Conservation (phyloP, 35 echinoderm and acorn worm species). For the Lytechinus variegatus region DNA sequence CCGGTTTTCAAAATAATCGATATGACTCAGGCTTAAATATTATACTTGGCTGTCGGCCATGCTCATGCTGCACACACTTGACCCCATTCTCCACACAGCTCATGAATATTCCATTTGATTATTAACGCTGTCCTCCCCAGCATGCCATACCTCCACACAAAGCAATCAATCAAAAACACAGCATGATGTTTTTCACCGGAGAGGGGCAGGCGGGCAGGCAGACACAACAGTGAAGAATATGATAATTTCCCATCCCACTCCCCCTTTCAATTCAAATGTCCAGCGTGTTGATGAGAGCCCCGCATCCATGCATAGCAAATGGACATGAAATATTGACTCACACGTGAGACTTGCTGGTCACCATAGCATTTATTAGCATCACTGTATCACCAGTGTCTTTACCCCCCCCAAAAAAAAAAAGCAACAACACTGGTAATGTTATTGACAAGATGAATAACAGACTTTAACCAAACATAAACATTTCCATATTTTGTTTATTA, state of each 20-base stretch:
- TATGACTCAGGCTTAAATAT: not conserved
- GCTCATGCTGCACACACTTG: constrained; percentile 18
- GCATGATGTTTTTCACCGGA: not conserved
- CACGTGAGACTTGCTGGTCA: no score
- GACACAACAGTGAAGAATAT: not conserved
- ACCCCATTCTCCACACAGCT: not conserved
- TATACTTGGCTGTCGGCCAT: not conserved
- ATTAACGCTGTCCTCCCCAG: not conserved
- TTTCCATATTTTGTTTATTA: no score
- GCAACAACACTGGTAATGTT: no score
- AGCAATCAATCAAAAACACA: constrained; percentile 5
- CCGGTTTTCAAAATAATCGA: no score
- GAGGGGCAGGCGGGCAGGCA: not conserved
- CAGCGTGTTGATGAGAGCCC: no score
- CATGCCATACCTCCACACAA: not conserved
- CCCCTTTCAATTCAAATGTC: not conserved
- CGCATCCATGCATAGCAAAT: no score
- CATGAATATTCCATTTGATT: constrained; percentile 39
- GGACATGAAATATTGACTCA: no score
- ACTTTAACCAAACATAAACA: no score
- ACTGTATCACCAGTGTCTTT: no score
- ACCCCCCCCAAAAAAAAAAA: no score
- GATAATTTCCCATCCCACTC: not conserved
- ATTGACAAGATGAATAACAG: no score
- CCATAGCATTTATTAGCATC: no score